phyloP scores from a whole-genome alignment of 1,140 invertebrate genomes.

The Drosophila ercepeae region DNA sequence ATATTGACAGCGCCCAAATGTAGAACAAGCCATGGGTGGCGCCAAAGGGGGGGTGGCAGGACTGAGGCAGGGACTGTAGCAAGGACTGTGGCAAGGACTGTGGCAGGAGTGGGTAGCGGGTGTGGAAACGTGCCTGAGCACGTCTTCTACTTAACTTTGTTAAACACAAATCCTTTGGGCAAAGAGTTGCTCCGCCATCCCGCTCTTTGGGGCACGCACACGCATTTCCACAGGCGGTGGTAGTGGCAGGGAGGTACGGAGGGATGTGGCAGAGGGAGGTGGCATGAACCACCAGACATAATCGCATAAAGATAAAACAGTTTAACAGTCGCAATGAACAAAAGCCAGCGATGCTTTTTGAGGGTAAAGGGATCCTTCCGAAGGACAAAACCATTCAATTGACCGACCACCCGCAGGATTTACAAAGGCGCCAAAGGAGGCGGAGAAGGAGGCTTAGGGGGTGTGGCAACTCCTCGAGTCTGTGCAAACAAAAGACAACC shows the following conservation, averaged over 20 bases:
- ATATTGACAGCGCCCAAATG: slow-evolving; percentile 55
- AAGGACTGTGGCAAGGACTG: no score
- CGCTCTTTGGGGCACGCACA: slow-evolving; percentile 31
- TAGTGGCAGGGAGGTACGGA: background rate
- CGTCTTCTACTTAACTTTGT: slow-evolving; percentile 74
- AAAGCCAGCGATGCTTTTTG: slow-evolving; percentile 36
- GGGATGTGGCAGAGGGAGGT: background rate
- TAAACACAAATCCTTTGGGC: slow-evolving; percentile 80
- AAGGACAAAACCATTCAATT: slow-evolving; percentile 32
- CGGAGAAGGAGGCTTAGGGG: no score
- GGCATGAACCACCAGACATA: slow-evolving; percentile 61
- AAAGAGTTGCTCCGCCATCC: slow-evolving; percentile 59
- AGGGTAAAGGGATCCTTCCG: no score
- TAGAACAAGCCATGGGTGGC: slow-evolving; percentile 34
- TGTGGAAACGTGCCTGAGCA: slow-evolving; percentile 56
- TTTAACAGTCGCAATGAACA: slow-evolving; percentile 73
- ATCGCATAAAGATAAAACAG: slow-evolving; percentile 82
- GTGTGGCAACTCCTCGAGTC: background rate
- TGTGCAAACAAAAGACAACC: slow-evolving; percentile 38
- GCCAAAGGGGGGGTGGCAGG: background rate
- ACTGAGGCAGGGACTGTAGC: background rate
- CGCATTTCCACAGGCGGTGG: slow-evolving; percentile 18
- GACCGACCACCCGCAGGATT: slow-evolving; percentile 30
- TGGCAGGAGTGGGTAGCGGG: background rate
- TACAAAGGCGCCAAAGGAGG: slow-evolving; percentile 9